Conservation (phyloP, 2,797 vertebrate genomes). For the Microctenopoma stevenorrisi region DNA sequence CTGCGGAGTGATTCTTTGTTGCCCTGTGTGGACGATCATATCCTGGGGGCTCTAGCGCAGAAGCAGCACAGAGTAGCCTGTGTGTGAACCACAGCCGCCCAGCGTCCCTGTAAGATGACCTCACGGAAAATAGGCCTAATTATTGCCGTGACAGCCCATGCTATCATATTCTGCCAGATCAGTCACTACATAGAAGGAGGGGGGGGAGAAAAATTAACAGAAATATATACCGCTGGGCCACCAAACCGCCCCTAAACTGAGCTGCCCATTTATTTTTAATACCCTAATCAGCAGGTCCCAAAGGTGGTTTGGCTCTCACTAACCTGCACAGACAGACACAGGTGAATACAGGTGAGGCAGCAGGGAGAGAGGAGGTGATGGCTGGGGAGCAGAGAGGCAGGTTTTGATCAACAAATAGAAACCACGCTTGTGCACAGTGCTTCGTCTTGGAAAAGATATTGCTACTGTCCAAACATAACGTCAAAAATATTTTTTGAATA, state of each 20-base stretch:
- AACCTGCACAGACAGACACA: conserved; percentile 70
- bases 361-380: conserved; percentile 29
- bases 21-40: conserved; percentile 72
- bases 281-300: conserved; percentile 81
- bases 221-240: conserved; percentile 83
- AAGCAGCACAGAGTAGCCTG: conserved; percentile 79
- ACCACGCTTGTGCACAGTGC: not conserved
- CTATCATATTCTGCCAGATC: conserved; percentile 87
- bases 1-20: conserved; percentile 79
- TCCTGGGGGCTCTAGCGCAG: conserved; percentile 77
- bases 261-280: conserved; percentile 85
- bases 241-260: conserved; percentile 69
- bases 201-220: conserved; percentile 83
- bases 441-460: conserved; percentile 5
- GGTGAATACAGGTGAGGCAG: conserved; percentile 73
- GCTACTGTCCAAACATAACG: not conserved
- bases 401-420: conserved; percentile 31
- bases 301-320: conserved; percentile 72
- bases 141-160: conserved; percentile 85
- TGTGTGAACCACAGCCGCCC: conserved; percentile 86
- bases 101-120: conserved; percentile 86
- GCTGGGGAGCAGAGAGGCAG: not conserved
- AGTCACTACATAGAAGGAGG: conserved; percentile 74
- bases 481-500: not conserved
- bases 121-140: conserved; percentile 88